Percentiles rank a stretch among this genome's conserved stretches.
phyloP scores from a whole-genome alignment of 1,140 invertebrate species.

The Sycobia sp. region DNA sequence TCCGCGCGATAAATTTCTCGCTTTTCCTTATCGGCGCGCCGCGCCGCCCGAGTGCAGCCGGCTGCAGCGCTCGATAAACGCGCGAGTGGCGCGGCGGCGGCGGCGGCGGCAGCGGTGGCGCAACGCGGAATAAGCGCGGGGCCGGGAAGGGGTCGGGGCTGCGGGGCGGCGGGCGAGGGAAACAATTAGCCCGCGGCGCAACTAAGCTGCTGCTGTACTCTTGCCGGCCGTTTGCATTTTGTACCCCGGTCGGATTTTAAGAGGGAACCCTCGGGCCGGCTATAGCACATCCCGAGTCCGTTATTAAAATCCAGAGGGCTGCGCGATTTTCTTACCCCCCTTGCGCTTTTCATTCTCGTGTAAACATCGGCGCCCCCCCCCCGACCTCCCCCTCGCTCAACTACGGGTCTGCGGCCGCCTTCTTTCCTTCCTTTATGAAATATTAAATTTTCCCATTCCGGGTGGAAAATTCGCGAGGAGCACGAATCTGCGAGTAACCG shows the following conservation, averaged over 20 bases:
- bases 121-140: too few relatives aligned
- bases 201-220: too few relatives aligned
- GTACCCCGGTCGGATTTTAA: background rate
- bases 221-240: too few relatives aligned
- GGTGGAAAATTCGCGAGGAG: too few relatives aligned
- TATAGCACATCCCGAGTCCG: background rate
- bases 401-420: constrained; percentile 4
- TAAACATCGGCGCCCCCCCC: background rate
- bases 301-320: constrained; percentile 9
- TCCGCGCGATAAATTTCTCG: background rate
- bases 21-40: background rate
- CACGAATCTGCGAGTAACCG: too few relatives aligned
- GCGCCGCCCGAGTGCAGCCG: background rate
- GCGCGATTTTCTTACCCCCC: background rate
- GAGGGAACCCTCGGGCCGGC: background rate
- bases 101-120: background rate
- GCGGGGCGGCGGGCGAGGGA: background rate
- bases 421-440: background rate
- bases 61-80: constrained; percentile 6
- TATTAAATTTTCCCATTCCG: too few relatives aligned
- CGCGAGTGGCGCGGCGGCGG: background rate
- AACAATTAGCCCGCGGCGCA: background rate
- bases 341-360: background rate
- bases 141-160: background rate
- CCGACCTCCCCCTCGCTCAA: background rate